Percentiles rank a stretch among this genome's conserved stretches.
phyloP scores from a whole-genome alignment of 2,888 invertebrate species.

The Xylophagus ater region DNA sequence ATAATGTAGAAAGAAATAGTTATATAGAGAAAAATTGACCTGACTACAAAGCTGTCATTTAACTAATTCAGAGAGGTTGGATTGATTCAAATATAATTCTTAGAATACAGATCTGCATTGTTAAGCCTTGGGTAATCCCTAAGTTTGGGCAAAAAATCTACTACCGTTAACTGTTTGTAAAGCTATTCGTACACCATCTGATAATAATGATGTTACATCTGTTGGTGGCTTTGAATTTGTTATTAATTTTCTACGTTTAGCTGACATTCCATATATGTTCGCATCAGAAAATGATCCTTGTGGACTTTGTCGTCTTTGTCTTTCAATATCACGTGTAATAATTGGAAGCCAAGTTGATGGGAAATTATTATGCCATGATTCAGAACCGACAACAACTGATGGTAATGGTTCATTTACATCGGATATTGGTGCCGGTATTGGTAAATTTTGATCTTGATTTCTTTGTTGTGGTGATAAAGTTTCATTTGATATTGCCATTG shows the following conservation, averaged over 20 bases:
- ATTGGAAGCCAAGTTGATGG: conserved; percentile 80
- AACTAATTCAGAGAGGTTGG: too few species aligned
- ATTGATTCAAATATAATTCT: too few species aligned
- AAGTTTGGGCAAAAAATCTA: too few species aligned
- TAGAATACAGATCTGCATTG: too few species aligned
- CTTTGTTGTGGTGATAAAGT: too few species aligned
- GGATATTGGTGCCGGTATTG: conserved; percentile 24
- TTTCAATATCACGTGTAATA: conserved; percentile 65
- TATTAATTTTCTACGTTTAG: conserved; percentile 72
- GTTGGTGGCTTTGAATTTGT: conserved; percentile 31
- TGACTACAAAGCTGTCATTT: too few species aligned
- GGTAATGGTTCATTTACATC: conserved; percentile 37
- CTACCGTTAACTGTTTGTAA: conserved; percentile 28
- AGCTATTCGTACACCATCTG: conserved; percentile 33
- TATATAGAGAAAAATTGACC: too few species aligned
- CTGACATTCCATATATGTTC: conserved; percentile 80
- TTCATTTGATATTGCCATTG: conserved; percentile 6
- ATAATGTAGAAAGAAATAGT: too few species aligned
- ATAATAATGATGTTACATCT: conserved; percentile 30
- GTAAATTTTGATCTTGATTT: conserved; percentile 14
- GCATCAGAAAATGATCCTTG: conserved; percentile 72
- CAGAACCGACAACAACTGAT: conserved; percentile 44
- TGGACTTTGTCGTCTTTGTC: conserved; percentile 49
- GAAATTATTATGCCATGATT: conserved; percentile 52
- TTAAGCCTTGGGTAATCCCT: too few species aligned